These are phyloP conservation scores for Pteropus alecto DNA, from an alignment of 2,113 vertebrate genomes.

Conservation along the genomic window DNA sequence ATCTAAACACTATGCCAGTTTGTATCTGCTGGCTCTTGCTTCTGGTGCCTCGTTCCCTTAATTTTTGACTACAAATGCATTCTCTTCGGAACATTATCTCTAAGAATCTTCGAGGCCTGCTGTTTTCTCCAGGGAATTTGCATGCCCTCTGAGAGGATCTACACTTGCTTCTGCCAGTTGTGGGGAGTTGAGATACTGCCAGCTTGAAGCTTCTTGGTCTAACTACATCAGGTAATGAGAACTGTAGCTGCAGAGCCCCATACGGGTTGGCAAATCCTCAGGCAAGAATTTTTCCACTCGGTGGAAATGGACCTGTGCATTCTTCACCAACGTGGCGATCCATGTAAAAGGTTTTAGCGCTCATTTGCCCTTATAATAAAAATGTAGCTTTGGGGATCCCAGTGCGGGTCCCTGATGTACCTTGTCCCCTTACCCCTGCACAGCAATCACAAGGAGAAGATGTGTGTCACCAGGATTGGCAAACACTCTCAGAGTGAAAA, in stretches of 20 bases:
- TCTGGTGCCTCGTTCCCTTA: conserved; percentile 9
- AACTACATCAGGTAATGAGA: background rate
- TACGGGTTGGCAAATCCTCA: background rate
- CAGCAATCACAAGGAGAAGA: background rate
- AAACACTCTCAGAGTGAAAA: background rate
- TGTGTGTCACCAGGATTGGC: background rate
- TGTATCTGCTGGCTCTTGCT: background rate
- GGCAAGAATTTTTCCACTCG: background rate
- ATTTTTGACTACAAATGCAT: background rate
- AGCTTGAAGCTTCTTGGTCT: background rate
- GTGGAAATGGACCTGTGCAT: background rate
- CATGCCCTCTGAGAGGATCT: background rate
- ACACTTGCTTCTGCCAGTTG: background rate
- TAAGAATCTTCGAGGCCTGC: background rate
- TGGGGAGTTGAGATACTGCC: background rate
- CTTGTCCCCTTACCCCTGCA: background rate
- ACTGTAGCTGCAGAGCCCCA: background rate
- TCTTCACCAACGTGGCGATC: background rate
- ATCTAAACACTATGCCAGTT: background rate
- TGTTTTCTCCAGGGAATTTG: background rate
- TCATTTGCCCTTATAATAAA: background rate
- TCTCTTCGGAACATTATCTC: background rate
- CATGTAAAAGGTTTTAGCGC: background rate
- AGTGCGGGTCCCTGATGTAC: background rate
- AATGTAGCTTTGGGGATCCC: background rate